Conservation (phyloP, 2,113 vertebrate genomes). For the Sula dactylatra region DNA sequence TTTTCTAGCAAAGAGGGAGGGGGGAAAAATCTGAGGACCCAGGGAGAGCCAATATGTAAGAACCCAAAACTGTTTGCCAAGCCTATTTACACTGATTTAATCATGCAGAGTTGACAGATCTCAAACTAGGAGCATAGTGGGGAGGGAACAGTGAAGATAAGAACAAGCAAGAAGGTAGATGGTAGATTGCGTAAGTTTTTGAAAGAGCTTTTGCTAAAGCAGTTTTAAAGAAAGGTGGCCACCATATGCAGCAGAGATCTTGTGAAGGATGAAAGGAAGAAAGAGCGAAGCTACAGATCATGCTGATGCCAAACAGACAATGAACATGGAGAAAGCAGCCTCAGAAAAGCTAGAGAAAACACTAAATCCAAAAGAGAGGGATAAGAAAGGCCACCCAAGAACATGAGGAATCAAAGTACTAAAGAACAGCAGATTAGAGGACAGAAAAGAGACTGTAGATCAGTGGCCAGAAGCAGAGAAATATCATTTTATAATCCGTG, state of each 20-base stretch:
- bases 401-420: slow-evolving; percentile 65
- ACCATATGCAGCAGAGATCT: slow-evolving; percentile 64
- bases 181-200: slow-evolving; percentile 46
- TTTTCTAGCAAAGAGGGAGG: background rate
- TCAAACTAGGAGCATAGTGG: slow-evolving; percentile 45
- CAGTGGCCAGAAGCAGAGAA: slow-evolving; percentile 52
- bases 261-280: slow-evolving; percentile 65
- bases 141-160: slow-evolving; percentile 43
- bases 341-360: slow-evolving; percentile 38
- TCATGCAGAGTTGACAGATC: slow-evolving; percentile 59
- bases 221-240: slow-evolving; percentile 66
- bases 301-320: slow-evolving; percentile 70
- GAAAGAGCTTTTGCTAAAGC: slow-evolving; percentile 58
- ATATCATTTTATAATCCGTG: slow-evolving; percentile 42
- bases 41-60: slow-evolving; percentile 41
- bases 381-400: slow-evolving; percentile 69
- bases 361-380: slow-evolving; percentile 51
- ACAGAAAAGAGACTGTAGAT: slow-evolving; percentile 55
- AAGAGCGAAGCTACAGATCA: slow-evolving; percentile 49
- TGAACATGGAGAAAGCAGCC: slow-evolving; percentile 60
- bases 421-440: slow-evolving; percentile 63
- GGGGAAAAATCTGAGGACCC: background rate
- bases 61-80: slow-evolving; percentile 68
- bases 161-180: slow-evolving; percentile 47
- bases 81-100: slow-evolving; percentile 66